A percentile compares a stretch with the other conserved stretches of the same genome.
These are phyloP conservation scores for Ceratotherium simum DNA, from an alignment of 2,113 vertebrate species.

Conservation along the genomic window DNA sequence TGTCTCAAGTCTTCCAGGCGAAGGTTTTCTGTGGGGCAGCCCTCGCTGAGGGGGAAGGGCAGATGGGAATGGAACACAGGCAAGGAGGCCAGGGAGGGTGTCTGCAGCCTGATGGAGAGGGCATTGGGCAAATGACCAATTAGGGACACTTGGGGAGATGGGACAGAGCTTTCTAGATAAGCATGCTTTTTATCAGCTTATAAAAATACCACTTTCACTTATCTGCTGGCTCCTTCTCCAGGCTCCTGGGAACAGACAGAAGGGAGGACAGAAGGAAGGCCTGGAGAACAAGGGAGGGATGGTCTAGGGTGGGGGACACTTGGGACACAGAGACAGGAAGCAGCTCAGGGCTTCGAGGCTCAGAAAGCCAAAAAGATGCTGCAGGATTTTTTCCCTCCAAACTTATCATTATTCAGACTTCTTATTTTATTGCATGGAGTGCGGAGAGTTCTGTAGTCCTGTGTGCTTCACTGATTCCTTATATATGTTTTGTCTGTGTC, in stretches of 20 bases:
- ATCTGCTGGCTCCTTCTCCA: slow-evolving; percentile 80
- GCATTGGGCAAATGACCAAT: slow-evolving; percentile 79
- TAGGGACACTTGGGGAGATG: slow-evolving; percentile 84
- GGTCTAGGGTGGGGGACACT: rapidly evolving
- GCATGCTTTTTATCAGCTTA: slow-evolving; percentile 86
- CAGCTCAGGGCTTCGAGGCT: not conserved
- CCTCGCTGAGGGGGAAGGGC: not conserved
- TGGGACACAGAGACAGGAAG: not conserved
- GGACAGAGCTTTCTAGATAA: slow-evolving; percentile 83
- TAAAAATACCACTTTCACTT: slow-evolving; percentile 90
- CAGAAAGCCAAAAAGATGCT: not conserved
- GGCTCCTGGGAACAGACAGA: slow-evolving; percentile 74
- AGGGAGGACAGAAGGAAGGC: not conserved
- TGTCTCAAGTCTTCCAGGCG: not conserved
- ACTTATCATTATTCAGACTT: not conserved
- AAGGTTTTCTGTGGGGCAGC: not conserved
- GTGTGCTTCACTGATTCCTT: not conserved
- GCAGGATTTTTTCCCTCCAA: not conserved
- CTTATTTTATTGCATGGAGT: not conserved
- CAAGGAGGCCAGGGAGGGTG: not conserved
- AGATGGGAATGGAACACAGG: not conserved
- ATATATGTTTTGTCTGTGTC: not conserved
- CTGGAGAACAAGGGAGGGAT: not conserved
- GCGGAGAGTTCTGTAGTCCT: not conserved
- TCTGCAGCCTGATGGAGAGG: slow-evolving; percentile 16